phyloP scores from a whole-genome alignment of 2,797 vertebrate genomes.

The Smutsia gigantea region DNA sequence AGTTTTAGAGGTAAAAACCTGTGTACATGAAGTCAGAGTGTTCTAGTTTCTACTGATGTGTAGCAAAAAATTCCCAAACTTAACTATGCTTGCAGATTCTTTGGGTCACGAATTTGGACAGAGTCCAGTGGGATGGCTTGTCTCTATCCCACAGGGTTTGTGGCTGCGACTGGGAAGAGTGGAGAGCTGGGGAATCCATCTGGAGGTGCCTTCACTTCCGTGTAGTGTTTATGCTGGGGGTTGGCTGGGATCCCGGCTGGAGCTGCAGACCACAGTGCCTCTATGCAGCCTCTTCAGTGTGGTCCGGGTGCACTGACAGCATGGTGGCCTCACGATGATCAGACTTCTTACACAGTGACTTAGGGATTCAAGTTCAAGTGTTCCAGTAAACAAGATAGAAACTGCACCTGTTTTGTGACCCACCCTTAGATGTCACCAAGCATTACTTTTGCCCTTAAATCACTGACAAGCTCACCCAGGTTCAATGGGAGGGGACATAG shows the following conservation, averaged over 20 bases:
- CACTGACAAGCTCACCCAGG: neutral
- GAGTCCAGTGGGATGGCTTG: neutral
- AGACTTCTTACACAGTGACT: neutral
- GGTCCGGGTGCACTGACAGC: neutral
- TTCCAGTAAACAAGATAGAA: neutral
- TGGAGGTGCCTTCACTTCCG: neutral
- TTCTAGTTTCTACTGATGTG: neutral
- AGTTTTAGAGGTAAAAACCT: conserved; percentile 42
- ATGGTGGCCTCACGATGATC: neutral
- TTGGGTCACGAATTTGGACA: conserved; percentile 41
- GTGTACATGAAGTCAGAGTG: neutral
- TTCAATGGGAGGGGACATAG: neutral
- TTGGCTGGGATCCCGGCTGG: neutral
- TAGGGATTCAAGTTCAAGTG: neutral
- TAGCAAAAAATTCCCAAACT: neutral
- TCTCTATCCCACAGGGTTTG: neutral
- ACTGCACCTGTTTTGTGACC: neutral
- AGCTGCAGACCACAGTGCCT: neutral
- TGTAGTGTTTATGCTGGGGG: neutral
- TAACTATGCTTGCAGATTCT: neutral
- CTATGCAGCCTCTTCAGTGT: rapidly evolving
- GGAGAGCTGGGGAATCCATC: neutral
- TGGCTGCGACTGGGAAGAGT: neutral
- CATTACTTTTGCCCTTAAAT: neutral
- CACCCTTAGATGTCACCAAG: neutral